Evolutionary conservation across 64 coral and sea anemone species (phyloP).

Genomic region (Dendrophyllia cribrosa): DNA sequence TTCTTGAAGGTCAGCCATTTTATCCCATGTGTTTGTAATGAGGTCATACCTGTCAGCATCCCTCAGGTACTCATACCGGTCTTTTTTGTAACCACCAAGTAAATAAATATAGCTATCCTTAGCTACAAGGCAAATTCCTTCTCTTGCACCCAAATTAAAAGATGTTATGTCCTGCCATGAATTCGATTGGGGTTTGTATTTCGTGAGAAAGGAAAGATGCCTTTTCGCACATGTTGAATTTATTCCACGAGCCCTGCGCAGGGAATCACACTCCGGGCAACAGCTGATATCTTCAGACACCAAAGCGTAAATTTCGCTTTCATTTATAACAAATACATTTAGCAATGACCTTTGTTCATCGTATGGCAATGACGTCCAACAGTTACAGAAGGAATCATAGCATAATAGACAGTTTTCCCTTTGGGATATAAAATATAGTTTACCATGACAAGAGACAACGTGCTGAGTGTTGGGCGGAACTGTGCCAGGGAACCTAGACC

Average conservation of each 20-base stretch:
- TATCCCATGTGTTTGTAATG: background rate
- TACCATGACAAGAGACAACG: background rate
- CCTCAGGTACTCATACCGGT: background rate
- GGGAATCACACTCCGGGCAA: background rate
- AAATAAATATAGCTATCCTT: constrained; percentile 2
- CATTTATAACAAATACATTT: background rate
- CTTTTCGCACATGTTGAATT: background rate
- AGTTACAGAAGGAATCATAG: background rate
- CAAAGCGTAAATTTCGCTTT: background rate
- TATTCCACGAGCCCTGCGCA: background rate
- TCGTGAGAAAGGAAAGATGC: background rate
- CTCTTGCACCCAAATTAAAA: background rate
- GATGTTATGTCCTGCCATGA: constrained; percentile 4
- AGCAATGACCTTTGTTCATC: background rate
- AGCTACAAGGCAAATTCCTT: background rate
- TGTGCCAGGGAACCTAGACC: background rate
- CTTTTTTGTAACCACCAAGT: background rate
- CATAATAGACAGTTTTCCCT: background rate
- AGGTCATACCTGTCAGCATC: constrained; percentile 12
- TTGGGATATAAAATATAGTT: background rate
- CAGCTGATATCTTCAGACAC: background rate
- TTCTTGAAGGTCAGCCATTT: background rate
- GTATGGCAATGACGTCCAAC: background rate
- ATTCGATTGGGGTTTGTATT: background rate
- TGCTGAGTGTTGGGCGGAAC: background rate